Conservation (phyloP, 2,888 invertebrate genomes). For the Lamellibrachia columna region DNA sequence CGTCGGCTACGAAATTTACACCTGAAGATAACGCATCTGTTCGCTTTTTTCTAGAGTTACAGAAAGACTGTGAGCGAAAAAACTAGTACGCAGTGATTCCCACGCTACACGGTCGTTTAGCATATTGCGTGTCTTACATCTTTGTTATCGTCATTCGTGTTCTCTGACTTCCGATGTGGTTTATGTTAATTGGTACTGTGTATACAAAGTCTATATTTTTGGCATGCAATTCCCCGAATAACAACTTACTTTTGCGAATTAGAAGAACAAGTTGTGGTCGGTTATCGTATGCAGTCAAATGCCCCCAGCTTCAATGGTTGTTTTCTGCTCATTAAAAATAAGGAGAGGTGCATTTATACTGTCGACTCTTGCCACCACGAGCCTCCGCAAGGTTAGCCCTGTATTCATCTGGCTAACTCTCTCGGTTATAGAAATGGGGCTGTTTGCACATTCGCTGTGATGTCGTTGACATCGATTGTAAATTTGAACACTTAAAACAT, state of each 20-base stretch:
- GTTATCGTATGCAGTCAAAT: no score
- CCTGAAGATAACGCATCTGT: neutral
- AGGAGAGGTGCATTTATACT: neutral
- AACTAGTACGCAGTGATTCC: neutral
- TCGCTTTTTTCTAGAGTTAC: neutral
- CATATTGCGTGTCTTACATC: neutral
- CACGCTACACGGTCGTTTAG: neutral
- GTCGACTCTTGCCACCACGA: neutral
- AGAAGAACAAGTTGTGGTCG: no score
- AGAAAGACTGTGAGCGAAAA: neutral
- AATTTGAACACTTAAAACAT: neutral
- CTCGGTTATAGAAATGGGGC: no score
- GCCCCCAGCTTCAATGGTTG: no score
- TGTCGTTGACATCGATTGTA: neutral
- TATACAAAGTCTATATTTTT: no score
- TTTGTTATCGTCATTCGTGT: neutral
- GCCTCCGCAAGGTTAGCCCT: no score
- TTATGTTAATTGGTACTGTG: no score
- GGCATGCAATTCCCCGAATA: no score
- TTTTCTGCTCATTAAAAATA: neutral
- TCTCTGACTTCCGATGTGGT: no score
- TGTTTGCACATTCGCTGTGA: neutral
- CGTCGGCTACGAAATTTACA: neutral
- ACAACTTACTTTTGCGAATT: no score
- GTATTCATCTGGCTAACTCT: no score